A percentile compares a stretch with the other conserved stretches of the same genome.
Evolutionary conservation across 2,797 vertebrate genomes (phyloP).

Genomic region (Mus spretus): DNA sequence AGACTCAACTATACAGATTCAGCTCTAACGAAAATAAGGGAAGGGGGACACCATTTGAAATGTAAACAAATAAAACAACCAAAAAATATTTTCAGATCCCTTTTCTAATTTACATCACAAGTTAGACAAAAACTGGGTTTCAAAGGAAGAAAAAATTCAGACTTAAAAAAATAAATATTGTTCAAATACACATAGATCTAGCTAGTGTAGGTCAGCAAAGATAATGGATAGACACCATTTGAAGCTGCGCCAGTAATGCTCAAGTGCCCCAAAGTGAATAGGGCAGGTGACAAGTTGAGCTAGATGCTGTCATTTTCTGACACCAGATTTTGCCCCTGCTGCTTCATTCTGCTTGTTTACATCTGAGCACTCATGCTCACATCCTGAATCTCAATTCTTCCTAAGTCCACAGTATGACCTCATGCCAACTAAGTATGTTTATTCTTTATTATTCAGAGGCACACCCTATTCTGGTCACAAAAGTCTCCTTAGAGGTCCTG

Average conservation of each 20-base stretch:
- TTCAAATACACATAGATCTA: background rate
- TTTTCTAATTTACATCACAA: slow-evolving; percentile 56
- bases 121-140: slow-evolving; percentile 47
- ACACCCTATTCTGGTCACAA: background rate
- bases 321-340: background rate
- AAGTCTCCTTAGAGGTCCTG: background rate
- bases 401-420: background rate
- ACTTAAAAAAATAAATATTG: background rate
- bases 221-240: background rate
- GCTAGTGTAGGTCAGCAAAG: background rate
- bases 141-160: slow-evolving; percentile 42
- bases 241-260: background rate
- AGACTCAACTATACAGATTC: background rate
- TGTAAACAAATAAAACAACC: background rate
- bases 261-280: background rate
- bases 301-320: background rate
- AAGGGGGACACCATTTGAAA: background rate
- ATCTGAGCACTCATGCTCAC: background rate
- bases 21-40: background rate
- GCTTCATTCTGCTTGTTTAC: background rate
- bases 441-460: background rate
- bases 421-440: background rate
- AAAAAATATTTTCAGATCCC: background rate
- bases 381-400: background rate
- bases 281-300: background rate